Base-by-base conservation (phyloP, 2,113 vertebrate genomes). In the Cyanoramphus novaezelandiae region DNA sequence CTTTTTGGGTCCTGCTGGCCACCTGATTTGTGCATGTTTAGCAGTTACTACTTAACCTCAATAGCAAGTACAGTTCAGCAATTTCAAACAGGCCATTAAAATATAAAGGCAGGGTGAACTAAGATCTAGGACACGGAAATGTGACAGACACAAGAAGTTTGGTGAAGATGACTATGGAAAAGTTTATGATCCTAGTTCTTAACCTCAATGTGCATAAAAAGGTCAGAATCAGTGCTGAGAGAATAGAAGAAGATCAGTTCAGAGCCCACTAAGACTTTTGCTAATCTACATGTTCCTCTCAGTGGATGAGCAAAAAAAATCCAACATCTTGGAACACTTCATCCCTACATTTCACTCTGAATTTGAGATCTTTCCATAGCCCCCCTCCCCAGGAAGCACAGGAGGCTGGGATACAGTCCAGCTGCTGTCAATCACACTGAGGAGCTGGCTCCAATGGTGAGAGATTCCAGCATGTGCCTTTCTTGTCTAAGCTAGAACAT, bases 361-460 rank as follows among this genome's bases (percentile, higher is more conserved):
- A 91, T 93, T 69, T 41, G 86, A 95, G 82, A 65, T 88, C 63
- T 65, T 82, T 70, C 44, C 82, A 59, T 41, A 88, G 85, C 47
- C 78, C 85, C 71, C 70, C 72, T 74, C 81, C 65, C 78, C 74
- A 72, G 84, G 62, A 96, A 89, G 81, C 93, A 89, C 77, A 64
- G 39, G 91, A 91, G 84, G 71, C 92, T 96, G 93, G 94, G 95
- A 82, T 90, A 46, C 46, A 63, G 59, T 93, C 89, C 96, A 96
- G 92, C 84, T 86, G 87, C 91, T 90, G 96, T 91, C 96, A 94
- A 44, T 93, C 89, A 94, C 7, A 14, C 50, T 43, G 79, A 86
- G 69, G 68, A 95, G 68, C 94, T 97, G 95, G 92, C 88, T 96
- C 50, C 47, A 55, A 63, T 39, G 53, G 60, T 81, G 72, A 93